Evolutionary conservation across 1,140 invertebrate genomes (phyloP), one percentile per base, ranked within the genome.

Genomic region (Mamestra configurata): DNA sequence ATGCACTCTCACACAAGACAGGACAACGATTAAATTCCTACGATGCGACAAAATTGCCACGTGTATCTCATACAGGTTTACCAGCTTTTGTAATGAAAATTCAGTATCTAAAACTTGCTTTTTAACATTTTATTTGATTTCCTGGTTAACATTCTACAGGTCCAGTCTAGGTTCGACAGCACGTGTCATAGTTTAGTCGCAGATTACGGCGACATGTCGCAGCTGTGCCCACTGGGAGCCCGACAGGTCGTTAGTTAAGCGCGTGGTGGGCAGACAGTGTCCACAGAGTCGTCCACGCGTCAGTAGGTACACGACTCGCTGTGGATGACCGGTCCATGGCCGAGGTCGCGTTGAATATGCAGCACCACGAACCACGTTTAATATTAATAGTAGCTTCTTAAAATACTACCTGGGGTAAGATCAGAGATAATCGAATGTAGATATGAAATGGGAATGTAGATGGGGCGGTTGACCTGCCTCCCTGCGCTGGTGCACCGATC

Each of bases 381-480:
- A 93, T 93, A 93, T 93, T 90, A 88, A 93, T 89, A 84, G 71
- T 73, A 85, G 78, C 86, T 89, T 84, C 85, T 92, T 91, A 89
- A 89, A 90, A 92, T 89, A 89, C 87, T 90, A 85, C 86, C 81
- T 70, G 81, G 66, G 84, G 82, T 86, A 87, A 84, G 91, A 90
- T 92, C 86, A 90, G 81, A 85, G 83, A 87, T 91, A 92, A 93
- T 90, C 79, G 86, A 82, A 91, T 92, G 89, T 87, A 93, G 88
- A 89, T 89, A 85, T 66, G 43, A 68, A 40, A 77, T 71, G 70
- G 53, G 59, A 57, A 81, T 81, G 57, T 51, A 20, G 31, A 49
- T 75, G 83, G 77, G 88, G 88, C 84, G 81, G 40, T 89, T 91
- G 91, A 90, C 89, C 89, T 84, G 88, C 46, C 24, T 84, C 82